Evolutionary conservation across 2,888 invertebrate species (phyloP).

Genomic region (Drosophila setosimentum): DNA sequence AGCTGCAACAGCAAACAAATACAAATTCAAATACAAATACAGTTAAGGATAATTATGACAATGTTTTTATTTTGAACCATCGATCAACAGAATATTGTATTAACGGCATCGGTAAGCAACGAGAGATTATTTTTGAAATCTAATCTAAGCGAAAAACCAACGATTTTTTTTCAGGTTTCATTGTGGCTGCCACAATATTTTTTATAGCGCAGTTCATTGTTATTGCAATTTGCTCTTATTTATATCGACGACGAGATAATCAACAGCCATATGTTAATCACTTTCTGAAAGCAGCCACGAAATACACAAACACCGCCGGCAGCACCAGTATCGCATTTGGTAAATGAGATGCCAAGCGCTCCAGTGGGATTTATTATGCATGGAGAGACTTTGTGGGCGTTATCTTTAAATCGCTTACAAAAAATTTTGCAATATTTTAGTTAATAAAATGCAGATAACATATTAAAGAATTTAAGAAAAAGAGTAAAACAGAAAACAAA

Average conservation of each 20-base stretch:
- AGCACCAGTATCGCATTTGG: conserved; percentile 62
- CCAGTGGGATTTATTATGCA: conserved; percentile 1
- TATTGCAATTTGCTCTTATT: conserved; percentile 94
- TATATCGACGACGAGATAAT: conserved; percentile 92
- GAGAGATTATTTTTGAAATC: conserved; percentile 15
- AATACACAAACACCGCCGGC: conserved; percentile 53
- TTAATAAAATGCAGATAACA: background rate
- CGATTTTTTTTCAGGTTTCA: conserved; percentile 88
- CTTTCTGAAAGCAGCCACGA: conserved; percentile 57
- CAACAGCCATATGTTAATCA: conserved; percentile 65
- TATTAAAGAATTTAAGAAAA: background rate
- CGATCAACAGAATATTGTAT: conserved; percentile 81
- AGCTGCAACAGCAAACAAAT: conserved; percentile 61
- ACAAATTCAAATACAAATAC: conserved; percentile 57
- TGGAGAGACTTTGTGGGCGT: background rate
- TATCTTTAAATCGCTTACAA: conserved; percentile 15
- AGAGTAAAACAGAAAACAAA: background rate
- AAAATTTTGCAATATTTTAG: conserved; percentile 26
- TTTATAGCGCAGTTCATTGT: conserved; percentile 94
- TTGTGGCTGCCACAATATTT: conserved; percentile 94
- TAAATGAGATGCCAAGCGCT: conserved; percentile 81
- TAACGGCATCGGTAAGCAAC: conserved; percentile 84
- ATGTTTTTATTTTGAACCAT: conserved; percentile 88
- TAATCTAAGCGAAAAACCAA: background rate
- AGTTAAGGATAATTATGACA: conserved; percentile 85